These are phyloP conservation scores for Danionella cerebrum DNA, from an alignment of 2,113 vertebrate genomes.

Conservation along the genomic window DNA sequence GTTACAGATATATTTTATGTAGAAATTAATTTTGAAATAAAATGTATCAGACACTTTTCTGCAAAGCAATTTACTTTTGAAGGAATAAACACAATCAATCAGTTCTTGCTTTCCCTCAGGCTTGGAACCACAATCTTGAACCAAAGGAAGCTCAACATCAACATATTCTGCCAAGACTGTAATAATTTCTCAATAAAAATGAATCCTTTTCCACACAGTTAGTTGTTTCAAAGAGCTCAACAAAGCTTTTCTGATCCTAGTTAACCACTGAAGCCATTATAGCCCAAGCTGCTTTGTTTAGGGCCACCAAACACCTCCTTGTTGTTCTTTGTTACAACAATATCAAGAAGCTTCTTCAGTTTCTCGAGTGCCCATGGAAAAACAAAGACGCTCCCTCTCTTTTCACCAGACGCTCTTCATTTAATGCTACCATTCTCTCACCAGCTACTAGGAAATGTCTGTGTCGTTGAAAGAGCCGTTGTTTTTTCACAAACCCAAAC, in stretches of 20 bases:
- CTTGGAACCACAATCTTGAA: too few species aligned
- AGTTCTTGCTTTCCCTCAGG: too few species aligned
- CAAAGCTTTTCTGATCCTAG: background rate
- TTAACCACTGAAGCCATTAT: background rate
- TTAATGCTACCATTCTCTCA: slow-evolving; percentile 7
- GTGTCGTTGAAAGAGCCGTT: slow-evolving; percentile 16
- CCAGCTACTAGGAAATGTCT: background rate
- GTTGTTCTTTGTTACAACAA: background rate
- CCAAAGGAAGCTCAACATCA: too few species aligned
- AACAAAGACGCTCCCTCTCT: background rate
- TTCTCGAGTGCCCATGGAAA: background rate
- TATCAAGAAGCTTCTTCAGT: background rate
- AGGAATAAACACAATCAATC: too few species aligned
- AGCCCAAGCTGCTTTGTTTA: background rate
- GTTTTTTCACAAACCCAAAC: background rate
- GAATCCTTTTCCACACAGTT: too few species aligned
- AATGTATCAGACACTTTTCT: too few species aligned
- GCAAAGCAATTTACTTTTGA: too few species aligned
- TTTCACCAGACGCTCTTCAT: background rate
- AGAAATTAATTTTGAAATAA: too few species aligned
- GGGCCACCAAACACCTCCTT: background rate
- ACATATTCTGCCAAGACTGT: too few species aligned
- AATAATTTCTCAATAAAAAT: too few species aligned
- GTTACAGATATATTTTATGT: too few species aligned
- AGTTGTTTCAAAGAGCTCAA: background rate